A percentile compares a stretch with the other conserved stretches of the same genome.
phyloP scores from a whole-genome alignment of 23 tunicate species.

The Oikopleura dioica region DNA sequence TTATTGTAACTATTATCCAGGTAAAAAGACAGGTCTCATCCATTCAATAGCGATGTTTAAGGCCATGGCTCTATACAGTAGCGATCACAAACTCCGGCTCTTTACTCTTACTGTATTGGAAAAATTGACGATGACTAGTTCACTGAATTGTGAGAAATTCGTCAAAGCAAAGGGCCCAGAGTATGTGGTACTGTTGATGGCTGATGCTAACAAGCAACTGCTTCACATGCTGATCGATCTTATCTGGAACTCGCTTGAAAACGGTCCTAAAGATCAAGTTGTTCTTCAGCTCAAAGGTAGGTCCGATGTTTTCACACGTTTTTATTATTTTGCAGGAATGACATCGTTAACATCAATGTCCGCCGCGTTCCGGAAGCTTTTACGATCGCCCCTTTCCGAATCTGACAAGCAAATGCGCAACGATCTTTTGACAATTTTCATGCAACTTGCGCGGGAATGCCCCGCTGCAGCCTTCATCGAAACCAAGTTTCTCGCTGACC shows the following conservation, averaged over 20 bases:
- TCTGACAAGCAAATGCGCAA: conserved; percentile 3
- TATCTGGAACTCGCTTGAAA: conserved; percentile 57
- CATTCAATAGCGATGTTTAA: no score
- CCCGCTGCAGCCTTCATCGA: conserved; percentile 2
- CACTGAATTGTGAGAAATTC: not conserved
- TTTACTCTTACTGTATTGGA: not conserved
- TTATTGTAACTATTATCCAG: not conserved
- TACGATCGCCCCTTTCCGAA: not conserved
- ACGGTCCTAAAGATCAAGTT: conserved; percentile 26
- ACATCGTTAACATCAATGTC: not conserved
- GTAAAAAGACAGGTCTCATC: no score
- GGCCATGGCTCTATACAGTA: not conserved
- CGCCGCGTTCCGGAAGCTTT: not conserved
- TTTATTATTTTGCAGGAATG: not conserved
- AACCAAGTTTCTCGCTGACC: not conserved
- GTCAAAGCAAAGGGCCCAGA: conserved; percentile 1
- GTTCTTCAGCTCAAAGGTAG: conserved; percentile 33
- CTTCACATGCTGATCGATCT: conserved; percentile 19
- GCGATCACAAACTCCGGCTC: not conserved
- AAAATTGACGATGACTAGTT: not conserved
- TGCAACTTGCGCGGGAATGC: not conserved
- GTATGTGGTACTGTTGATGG: not conserved
- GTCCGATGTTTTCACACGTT: conserved; percentile 23
- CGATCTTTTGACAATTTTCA: not conserved
- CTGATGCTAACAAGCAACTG: not conserved